A percentile compares a stretch with the other conserved stretches of the same genome.
These are phyloP conservation scores for Aporrectodea caliginosa DNA, from an alignment of 1,140 invertebrate genomes.

Conservation along the genomic window DNA sequence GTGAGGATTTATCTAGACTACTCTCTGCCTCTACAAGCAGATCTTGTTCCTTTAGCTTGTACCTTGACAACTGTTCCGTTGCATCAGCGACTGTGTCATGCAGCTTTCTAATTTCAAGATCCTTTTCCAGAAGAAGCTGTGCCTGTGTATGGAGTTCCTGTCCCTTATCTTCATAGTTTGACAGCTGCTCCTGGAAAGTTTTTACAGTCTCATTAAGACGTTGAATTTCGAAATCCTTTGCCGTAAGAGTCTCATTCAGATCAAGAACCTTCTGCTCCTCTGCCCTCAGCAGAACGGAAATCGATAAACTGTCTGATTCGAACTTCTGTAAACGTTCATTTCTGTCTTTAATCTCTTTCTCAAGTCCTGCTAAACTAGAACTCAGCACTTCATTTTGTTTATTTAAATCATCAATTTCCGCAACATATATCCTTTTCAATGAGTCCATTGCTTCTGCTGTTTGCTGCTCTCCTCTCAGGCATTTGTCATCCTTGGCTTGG, in stretches of 20 bases:
- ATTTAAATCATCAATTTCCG: background rate
- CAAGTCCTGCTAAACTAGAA: background rate
- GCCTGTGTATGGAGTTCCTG: background rate
- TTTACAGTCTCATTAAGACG: background rate
- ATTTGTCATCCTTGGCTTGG: no score
- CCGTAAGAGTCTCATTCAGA: background rate
- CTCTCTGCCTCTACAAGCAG: background rate
- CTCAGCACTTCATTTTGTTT: background rate
- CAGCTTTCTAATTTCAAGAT: background rate
- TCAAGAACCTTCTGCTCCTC: background rate
- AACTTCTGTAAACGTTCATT: background rate
- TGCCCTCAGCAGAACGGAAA: background rate
- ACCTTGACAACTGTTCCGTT: background rate
- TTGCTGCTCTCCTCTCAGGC: no score
- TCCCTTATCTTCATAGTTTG: background rate
- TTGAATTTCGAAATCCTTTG: background rate
- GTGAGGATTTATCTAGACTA: background rate
- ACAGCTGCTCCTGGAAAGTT: background rate
- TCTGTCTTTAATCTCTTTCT: background rate
- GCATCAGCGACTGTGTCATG: background rate
- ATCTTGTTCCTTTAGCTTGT: background rate
- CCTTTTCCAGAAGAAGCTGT: background rate
- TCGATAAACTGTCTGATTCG: background rate
- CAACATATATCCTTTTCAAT: no score
- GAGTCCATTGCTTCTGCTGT: no score